Base-by-base conservation (phyloP, 2,113 vertebrate genomes). In the Myrmecobius fasciatus region DNA sequence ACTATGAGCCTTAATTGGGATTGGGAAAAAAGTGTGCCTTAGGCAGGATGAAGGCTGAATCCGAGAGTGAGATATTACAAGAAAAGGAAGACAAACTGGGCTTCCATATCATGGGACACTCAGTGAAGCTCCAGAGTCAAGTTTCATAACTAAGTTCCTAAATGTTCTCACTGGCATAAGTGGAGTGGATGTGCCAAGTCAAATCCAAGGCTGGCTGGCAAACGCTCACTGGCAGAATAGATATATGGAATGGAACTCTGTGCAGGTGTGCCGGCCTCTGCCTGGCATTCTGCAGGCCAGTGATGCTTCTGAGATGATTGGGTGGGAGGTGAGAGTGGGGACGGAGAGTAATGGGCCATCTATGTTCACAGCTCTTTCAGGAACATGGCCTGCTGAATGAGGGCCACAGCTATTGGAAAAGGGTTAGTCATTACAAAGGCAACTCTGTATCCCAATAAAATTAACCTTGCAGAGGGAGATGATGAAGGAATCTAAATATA, bases 91-190 rank as follows among this genome's bases (percentile, higher is more conserved):
- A 88, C 94, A 47, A 90, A 83, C 49, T 52, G 10, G 56, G 91
- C 75, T 92, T 94, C 89, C 53, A 93, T 96, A 31, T 96, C 95
- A 89, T 48, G n/a, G 46, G 89, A 90, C 95, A 53, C 94, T 95
- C 97, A 51, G 75, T 92, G 12, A 96, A 96, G 91, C 22, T 67
- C 89, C n/a, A 91, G 89, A 96, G 89, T 94, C 90, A 96, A 95
- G 31, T 56, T 90, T 91, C 96, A 91, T 49, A 49, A 95, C 89
- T 52, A 48, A 93, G 96, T 96, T 93, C 92, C 93, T 93, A 94
- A 96, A 92, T 95, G 53, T 93, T 95, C 96, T 96, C 95, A 90
- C 93, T 91, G 95, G 94, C 83, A 53, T 97, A 94, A 96, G 47
- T 56, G 52, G 24, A 52, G 46, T 48, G 88, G 43, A 49, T 96